Base-by-base conservation (phyloP, 2,113 vertebrate genomes). In the Seriola aureovittata region DNA sequence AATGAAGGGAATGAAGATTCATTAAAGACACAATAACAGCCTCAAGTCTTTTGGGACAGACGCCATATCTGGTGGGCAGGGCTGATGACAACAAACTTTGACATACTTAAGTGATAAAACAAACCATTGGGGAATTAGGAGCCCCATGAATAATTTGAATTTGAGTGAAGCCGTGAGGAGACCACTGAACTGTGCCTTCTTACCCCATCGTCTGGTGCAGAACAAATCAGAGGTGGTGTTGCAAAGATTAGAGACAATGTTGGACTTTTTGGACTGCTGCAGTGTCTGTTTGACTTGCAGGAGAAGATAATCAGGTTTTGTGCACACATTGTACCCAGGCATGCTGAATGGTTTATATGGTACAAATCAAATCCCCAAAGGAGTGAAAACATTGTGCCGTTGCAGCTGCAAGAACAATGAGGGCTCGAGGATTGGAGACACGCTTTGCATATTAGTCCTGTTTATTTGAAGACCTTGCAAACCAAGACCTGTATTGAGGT, bases 71-170 rank as follows among this genome's bases (percentile, higher is more conserved):
- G 50, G n/a, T 70, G 36, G 36, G 36, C 29, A 55, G 38, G 46
- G 65, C 66, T 81, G 75, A 78, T 29, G 17, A 89, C 83, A 87
- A 84, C 52, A 86, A 76, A 87, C 70, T 80, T 80, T 89, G 86
- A 81, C 75, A 76, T 62, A 67, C 71, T 86, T 67, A 68, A 92
- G 82, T 85, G 84, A 91, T 84, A 58, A 82, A 88, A 88, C 67
- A 69, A 89, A 75, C 80, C 83, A 73, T 57, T 11, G 23, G 65
- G 54, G 80, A 87, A 83, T 81, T 75, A 60, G 40, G 50, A 86
- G 55, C 71, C 12, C 73, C 75, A 75, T 88, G 80, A 91, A 92
- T 87, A 85, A 90, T 89, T 89, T 55, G 44, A 75, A 74, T 81
- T 58, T 1, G 38, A 71, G 38, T 55, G 36, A 73, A 66, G 34